These are phyloP conservation scores for Pemphigus obesinymphae DNA, from an alignment of 1,140 invertebrate species.

Conservation along the genomic window DNA sequence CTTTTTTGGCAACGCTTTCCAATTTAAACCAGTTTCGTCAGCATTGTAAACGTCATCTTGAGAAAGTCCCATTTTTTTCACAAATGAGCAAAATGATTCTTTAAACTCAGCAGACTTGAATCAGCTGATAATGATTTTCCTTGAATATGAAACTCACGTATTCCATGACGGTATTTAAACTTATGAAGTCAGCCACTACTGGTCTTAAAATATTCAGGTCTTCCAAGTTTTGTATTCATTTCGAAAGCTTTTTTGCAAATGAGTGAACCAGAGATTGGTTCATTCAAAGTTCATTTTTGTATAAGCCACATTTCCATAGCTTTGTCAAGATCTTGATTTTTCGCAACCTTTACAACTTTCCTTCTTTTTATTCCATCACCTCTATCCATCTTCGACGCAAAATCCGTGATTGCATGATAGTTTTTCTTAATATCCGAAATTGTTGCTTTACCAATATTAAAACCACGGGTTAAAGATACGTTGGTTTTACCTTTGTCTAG, in stretches of 20 bases:
- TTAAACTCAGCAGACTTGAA: conserved; percentile 30
- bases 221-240: conserved; percentile 44
- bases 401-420: conserved; percentile 34
- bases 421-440: conserved; percentile 42
- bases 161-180: conserved; percentile 50
- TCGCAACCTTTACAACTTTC: conserved; percentile 42
- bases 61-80: conserved; percentile 21
- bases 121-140: conserved; percentile 49
- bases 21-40: conserved; percentile 51
- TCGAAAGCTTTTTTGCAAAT: conserved; percentile 45
- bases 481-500: conserved; percentile 43
- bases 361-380: conserved; percentile 23
- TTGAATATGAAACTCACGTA: conserved; percentile 48
- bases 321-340: conserved; percentile 43
- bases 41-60: conserved; percentile 50
- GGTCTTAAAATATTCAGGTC: conserved; percentile 43
- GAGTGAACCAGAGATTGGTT: conserved; percentile 45
- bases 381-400: conserved; percentile 38
- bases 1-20: conserved; percentile 50
- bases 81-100: conserved; percentile 16
- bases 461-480: conserved; percentile 24
- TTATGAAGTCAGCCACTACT: conserved; percentile 50
- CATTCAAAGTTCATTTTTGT: conserved; percentile 44
- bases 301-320: conserved; percentile 40
- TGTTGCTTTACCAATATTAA: conserved; percentile 43